Percentiles rank a stretch among this genome's conserved stretches.
These are phyloP conservation scores for Orientallactaga bullata DNA, from an alignment of 2,113 vertebrate species.

Conservation along the genomic window DNA sequence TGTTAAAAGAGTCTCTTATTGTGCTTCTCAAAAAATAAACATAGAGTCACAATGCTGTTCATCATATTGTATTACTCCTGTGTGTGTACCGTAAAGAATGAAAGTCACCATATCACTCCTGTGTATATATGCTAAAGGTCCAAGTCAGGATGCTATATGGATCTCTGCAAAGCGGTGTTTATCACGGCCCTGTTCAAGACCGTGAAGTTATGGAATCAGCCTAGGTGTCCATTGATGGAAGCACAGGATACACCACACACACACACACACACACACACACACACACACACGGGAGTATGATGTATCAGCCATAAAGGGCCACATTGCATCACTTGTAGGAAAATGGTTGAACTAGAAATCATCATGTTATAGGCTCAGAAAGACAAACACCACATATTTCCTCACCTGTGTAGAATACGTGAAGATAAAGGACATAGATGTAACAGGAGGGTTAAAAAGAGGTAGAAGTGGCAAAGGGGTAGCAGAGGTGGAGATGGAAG, in stretches of 20 bases:
- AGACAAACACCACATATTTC: background rate
- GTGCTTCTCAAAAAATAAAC: background rate
- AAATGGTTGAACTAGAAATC: background rate
- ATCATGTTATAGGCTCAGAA: background rate
- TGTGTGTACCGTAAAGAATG: background rate
- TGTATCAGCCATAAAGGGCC: background rate
- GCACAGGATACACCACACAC: background rate
- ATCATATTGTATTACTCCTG: background rate
- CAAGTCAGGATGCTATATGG: background rate
- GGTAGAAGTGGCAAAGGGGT: too few relatives aligned
- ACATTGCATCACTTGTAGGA: background rate
- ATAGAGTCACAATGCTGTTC: background rate
- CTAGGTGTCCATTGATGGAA: background rate
- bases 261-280: background rate
- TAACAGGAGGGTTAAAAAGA: background rate
- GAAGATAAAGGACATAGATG: background rate
- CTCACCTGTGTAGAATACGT: background rate
- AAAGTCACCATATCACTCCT: background rate
- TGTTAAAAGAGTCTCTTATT: background rate
- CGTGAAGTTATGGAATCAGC: background rate
- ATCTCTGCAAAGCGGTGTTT: background rate
- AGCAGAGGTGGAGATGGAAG: background rate
- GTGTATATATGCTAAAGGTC: background rate
- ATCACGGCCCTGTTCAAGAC: background rate
- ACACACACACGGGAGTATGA: background rate